These are phyloP conservation scores for Lutjanus campechanus DNA, from an alignment of 2,797 vertebrate genomes.

Conservation along the genomic window DNA sequence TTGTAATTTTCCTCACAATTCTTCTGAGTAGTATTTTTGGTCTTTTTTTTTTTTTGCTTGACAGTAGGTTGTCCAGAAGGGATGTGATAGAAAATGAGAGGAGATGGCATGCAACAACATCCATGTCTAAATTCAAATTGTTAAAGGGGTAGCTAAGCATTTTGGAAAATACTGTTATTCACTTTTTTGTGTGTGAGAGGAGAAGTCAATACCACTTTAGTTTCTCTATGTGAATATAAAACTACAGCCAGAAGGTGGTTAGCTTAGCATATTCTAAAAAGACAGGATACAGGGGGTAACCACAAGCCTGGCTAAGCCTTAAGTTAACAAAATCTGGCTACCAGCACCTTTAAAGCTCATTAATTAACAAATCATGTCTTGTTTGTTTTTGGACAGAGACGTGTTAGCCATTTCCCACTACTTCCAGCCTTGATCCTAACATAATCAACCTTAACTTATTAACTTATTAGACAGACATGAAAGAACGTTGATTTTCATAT, in stretches of 20 bases:
- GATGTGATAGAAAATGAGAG: conserved; percentile 1
- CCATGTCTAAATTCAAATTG: background rate
- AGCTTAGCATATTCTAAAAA: conserved; percentile 1
- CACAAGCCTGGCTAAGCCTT: background rate
- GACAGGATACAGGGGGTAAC: background rate
- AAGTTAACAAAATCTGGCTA: no score
- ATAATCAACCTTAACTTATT: background rate
- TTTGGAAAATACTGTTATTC: background rate
- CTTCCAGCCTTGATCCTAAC: background rate
- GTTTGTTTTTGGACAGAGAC: background rate
- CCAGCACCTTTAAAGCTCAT: background rate
- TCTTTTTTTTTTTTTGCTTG: background rate
- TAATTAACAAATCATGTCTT: background rate
- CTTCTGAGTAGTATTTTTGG: background rate
- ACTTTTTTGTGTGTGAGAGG: background rate
- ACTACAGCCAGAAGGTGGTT: background rate
- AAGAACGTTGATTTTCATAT: background rate
- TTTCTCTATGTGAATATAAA: conserved; percentile 1
- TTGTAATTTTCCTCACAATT: background rate
- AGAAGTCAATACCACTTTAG: background rate
- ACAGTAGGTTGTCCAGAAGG: background rate
- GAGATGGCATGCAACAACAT: background rate
- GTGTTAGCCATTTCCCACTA: background rate
- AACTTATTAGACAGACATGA: background rate
- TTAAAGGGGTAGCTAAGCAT: background rate